Conservation (phyloP, 1,140 invertebrate species). For the Bombus breviceps region DNA sequence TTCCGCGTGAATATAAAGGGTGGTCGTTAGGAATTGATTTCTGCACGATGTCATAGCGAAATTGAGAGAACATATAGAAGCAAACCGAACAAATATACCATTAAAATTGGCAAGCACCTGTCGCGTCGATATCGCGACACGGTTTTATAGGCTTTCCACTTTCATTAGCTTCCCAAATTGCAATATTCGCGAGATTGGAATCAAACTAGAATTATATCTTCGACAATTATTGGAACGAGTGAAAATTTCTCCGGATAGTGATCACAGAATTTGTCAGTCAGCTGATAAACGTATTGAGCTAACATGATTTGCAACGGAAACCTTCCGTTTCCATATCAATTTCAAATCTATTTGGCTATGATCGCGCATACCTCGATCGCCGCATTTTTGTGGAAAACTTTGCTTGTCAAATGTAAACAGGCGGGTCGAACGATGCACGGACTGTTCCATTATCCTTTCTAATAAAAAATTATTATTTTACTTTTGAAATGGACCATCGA, state of each 20-base stretch:
- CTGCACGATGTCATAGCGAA: too few species aligned
- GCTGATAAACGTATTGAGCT: not conserved
- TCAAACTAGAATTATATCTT: not conserved
- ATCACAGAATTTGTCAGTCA: not conserved
- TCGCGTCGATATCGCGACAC: not conserved
- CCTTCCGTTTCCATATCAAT: conserved; percentile 47
- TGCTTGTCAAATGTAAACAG: not conserved
- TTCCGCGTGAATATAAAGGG: not conserved
- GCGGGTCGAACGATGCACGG: too few species aligned
- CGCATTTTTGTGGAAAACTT: not conserved
- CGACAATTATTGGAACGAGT: not conserved
- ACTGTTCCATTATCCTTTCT: not conserved
- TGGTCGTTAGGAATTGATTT: not conserved
- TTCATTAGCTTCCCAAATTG: not conserved
- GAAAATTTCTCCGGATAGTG: not conserved
- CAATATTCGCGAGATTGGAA: not conserved
- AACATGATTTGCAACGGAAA: not conserved
- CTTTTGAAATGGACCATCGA: not conserved
- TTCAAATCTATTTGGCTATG: conserved; percentile 26
- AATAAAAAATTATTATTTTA: not conserved
- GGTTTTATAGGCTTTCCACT: too few species aligned
- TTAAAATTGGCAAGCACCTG: not conserved
- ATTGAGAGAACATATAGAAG: not conserved
- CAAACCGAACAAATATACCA: not conserved
- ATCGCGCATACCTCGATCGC: not conserved